These are phyloP conservation scores for Onychomys leucogaster DNA, from an alignment of 2,797 vertebrate genomes.

Conservation along the genomic window DNA sequence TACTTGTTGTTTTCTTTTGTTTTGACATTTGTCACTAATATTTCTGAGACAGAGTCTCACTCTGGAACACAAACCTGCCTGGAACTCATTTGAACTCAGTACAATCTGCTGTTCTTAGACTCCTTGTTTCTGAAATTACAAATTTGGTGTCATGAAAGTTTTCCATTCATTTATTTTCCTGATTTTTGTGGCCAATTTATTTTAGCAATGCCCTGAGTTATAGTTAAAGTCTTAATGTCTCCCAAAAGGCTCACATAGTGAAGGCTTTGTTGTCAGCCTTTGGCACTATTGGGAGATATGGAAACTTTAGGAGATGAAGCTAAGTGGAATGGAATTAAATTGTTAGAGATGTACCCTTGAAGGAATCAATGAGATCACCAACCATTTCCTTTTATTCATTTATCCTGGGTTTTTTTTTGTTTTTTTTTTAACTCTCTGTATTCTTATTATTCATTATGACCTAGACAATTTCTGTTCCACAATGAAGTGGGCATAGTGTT, in stretches of 20 bases:
- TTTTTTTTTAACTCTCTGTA: not conserved
- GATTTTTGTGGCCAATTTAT: not conserved
- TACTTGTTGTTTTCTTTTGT: not conserved
- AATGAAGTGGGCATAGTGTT: not conserved
- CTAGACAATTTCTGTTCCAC: not conserved
- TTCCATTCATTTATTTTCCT: not conserved
- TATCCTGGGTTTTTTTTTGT: no score
- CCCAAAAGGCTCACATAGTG: not conserved
- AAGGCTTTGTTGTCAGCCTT: not conserved
- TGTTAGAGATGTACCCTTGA: not conserved
- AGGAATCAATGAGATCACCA: not conserved
- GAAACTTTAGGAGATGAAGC: no score
- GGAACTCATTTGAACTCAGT: not conserved
- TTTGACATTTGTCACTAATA: not conserved
- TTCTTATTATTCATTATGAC: not conserved
- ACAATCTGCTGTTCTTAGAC: not conserved
- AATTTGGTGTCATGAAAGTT: not conserved
- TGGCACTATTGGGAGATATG: not conserved
- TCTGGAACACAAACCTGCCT: not conserved
- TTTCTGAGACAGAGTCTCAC: not conserved
- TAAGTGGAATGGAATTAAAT: not conserved
- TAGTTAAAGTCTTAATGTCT: not conserved
- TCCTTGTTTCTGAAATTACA: not conserved
- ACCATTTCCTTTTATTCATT: not conserved
- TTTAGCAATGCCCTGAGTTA: not conserved